Conservation (phyloP, 2,888 invertebrate genomes). For the Suillia variegata region DNA sequence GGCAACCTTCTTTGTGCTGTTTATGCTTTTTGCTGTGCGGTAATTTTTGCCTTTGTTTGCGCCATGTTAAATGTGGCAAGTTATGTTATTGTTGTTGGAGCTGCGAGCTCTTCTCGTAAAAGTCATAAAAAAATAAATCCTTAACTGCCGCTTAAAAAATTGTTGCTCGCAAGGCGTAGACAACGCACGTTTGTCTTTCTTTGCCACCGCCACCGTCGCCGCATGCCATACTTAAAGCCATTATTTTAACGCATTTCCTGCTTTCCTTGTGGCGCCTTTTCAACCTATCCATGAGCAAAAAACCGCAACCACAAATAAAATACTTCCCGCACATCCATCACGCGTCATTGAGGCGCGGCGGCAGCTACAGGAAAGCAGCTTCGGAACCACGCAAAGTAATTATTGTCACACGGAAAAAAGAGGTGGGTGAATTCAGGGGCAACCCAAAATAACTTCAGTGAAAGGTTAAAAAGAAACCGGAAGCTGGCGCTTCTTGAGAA, state of each 20-base stretch:
- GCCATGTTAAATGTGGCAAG: constrained; percentile 7
- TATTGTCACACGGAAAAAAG: constrained; percentile 25
- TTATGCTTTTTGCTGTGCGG: constrained; percentile 15
- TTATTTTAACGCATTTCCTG: neutral
- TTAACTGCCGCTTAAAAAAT: constrained; percentile 28
- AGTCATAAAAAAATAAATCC: constrained; percentile 21
- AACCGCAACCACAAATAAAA: neutral
- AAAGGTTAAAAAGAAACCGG: too few relatives aligned
- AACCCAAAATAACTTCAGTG: too few relatives aligned
- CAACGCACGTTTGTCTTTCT: constrained; percentile 16
- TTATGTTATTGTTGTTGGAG: constrained; percentile 6
- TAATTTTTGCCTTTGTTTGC: neutral
- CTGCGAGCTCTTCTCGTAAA: constrained; percentile 3
- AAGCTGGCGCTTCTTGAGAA: too few relatives aligned
- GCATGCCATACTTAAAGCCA: too few relatives aligned
- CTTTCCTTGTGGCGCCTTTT: neutral
- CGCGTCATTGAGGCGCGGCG: constrained; percentile 5
- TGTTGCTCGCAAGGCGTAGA: neutral
- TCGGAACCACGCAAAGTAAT: constrained; percentile 32
- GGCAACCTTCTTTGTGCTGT: constrained; percentile 1
- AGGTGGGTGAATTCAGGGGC: neutral
- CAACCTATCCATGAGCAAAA: constrained; percentile 8
- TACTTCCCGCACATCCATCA: constrained; percentile 1
- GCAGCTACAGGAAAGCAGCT: constrained; percentile 7
- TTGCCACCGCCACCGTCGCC: constrained; percentile 10